These are phyloP conservation scores for Pterocles gutturalis DNA, from an alignment of 2,113 vertebrate genomes.

Conservation along the genomic window DNA sequence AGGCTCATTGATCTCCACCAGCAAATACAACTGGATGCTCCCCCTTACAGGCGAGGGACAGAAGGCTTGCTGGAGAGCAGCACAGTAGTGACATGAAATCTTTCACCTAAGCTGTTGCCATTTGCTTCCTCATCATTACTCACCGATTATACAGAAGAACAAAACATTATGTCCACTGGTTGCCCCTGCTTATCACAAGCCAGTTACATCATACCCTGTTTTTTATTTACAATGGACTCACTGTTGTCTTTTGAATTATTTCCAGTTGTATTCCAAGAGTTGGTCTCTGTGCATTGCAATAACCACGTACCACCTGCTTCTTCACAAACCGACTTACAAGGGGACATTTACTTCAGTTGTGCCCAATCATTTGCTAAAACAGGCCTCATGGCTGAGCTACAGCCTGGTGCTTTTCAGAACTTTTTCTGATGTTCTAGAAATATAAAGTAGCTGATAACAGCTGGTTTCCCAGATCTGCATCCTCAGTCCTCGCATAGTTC, in stretches of 20 bases:
- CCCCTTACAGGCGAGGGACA: neutral
- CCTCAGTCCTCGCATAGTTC: neutral
- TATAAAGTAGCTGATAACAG: neutral
- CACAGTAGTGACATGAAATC: neutral
- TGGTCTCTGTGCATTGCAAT: neutral
- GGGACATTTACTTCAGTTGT: neutral
- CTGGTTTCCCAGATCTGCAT: neutral
- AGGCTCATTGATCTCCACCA: neutral
- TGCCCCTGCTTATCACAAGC: neutral
- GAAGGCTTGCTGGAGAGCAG: neutral
- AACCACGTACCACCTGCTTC: neutral
- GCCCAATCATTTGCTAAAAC: neutral
- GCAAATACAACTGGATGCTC: neutral
- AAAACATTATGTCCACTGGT: neutral
- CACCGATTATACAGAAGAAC: neutral
- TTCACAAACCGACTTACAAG: neutral
- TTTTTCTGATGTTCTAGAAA: neutral
- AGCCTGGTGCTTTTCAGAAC: neutral
- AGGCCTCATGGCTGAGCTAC: neutral
- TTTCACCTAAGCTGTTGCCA: neutral
- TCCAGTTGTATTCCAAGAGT: neutral
- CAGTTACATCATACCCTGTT: neutral
- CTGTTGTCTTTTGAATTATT: neutral
- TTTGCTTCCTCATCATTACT: neutral
- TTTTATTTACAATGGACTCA: constrained; percentile 14